Base-by-base conservation (phyloP, 2,888 invertebrate genomes). In the Drosophila ustulata region DNA sequence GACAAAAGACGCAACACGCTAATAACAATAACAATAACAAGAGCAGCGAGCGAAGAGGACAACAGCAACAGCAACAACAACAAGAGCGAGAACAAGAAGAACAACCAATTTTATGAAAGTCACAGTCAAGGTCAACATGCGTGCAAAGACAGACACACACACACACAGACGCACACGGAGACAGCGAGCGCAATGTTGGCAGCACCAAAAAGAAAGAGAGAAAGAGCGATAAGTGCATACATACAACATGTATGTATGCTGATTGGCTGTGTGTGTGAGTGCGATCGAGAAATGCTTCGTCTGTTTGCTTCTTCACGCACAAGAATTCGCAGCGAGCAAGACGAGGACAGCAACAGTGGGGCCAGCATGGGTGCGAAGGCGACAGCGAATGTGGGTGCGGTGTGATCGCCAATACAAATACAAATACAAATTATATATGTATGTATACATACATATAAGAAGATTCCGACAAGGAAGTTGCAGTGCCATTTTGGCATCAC, bases 111-210 rank as follows among this genome's bases (percentile, higher is more conserved):
- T 78, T 85, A 89, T 89, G 80, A 89, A 89, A 89, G 90, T 89
- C 90, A 90, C 77, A 90, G 89, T 89, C 89, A 89, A 89, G 89
- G 89, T 89, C 89, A 89, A 86, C 85, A 85, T 88, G 86, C 81
- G 81, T 88, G 80, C 72, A 75, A 77, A 84, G 71, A 61, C 68
- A 51, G 51, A 32, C 41, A 68, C 68, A 51, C 52, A 32, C 41
- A 67, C n/a, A 43, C 13, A 51, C 52, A 26, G 30, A 63, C n/a
- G 23, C 13, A 52, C 50, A 63, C 49, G 50, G 62, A 43, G 47
- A 30, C 30, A 65, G 8, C 25, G 25, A 39, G 34, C 28, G 30
- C 37, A 37, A 69, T 25, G 53, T 53, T 13, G 34, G 41, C 13
- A 18, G 39, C 39, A 13, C 39, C 39, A 13, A 59, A 43, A 32